Evolutionary conservation across 2,888 invertebrate genomes (phyloP), one percentile per base, ranked within the genome.

Genomic region (Drosophila siamana): DNA sequence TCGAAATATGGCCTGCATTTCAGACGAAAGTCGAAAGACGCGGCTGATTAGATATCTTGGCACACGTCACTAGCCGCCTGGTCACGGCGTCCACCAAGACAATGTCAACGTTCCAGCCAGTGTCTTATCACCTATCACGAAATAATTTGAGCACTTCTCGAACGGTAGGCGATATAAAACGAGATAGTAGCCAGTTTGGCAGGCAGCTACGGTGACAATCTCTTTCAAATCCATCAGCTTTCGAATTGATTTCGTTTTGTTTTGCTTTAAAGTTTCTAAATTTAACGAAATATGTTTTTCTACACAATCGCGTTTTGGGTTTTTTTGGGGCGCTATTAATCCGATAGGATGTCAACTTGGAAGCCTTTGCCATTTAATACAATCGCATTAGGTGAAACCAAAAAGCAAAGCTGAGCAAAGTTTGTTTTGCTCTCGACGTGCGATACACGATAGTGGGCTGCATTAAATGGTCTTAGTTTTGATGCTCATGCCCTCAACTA

Each of bases 21-120:
- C 26, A 5, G 43, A 11, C 40, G 22, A n/a, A n/a, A n/a, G 30
- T 9, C 36, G 41, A 38, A 54, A 28, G 30, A 41, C 40, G n/a
- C 19, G 8, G 11, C 40, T 13, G 81, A 81, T 81, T 57, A 81
- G 81, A 83, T 81, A 80, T 26, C 36, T 13, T 6, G 40, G 26
- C 64, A 24, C 38, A 64, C 60, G 74, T 69, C 74, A 72, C 33
- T 30, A 24, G 24, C 13, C 46, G 24, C 13, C 46, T 44, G 60
- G 24, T 15, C 69, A 13, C 15, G 16, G 15, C 36, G 30, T 57
- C 38, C 41, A 52, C 38, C 41, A 52, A 51, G 26, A 55, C 24
- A 26, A 61, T 28, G 15, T 38, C 36, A 15, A 15, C 15, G 15
- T 8, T 44, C 60, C 36, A 16, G 6, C n/a, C 13, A 13, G 26